phyloP scores from a whole-genome alignment of 2,888 invertebrate genomes.

The Polyploca ridens region DNA sequence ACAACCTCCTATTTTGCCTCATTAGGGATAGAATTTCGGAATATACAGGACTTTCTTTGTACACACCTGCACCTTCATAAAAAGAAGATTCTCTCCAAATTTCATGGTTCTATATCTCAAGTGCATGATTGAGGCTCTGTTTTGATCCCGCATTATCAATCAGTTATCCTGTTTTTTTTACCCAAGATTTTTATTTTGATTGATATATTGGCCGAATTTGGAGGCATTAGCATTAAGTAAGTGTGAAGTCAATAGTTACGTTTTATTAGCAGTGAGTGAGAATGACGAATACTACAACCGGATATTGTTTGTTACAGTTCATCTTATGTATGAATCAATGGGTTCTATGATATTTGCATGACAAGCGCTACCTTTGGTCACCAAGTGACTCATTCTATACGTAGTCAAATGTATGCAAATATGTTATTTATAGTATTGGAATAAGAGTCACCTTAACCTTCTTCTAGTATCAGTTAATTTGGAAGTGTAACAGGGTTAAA shows the following conservation, averaged over 20 bases:
- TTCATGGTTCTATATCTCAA: too few species aligned
- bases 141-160: too few species aligned
- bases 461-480: neutral
- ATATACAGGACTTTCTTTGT: too few species aligned
- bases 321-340: conserved; percentile 44
- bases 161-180: too few species aligned
- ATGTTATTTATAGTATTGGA: neutral
- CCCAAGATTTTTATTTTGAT: too few species aligned
- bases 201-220: too few species aligned
- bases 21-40: too few species aligned
- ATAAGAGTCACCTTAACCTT: neutral
- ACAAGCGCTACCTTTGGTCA: conserved; percentile 35
- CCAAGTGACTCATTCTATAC: conserved; percentile 36
- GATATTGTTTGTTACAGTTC: conserved; percentile 38
- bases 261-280: neutral
- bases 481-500: neutral
- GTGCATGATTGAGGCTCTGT: too few species aligned
- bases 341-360: conserved; percentile 37
- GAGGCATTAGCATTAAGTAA: neutral
- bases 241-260: neutral
- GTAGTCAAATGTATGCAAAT: conserved; percentile 14
- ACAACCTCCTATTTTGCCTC: too few species aligned
- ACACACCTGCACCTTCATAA: too few species aligned
- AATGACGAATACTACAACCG: conserved; percentile 27
- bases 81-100: too few species aligned